Base-by-base conservation (phyloP, 2,888 invertebrate species). In the Frankliniella fusca region DNA sequence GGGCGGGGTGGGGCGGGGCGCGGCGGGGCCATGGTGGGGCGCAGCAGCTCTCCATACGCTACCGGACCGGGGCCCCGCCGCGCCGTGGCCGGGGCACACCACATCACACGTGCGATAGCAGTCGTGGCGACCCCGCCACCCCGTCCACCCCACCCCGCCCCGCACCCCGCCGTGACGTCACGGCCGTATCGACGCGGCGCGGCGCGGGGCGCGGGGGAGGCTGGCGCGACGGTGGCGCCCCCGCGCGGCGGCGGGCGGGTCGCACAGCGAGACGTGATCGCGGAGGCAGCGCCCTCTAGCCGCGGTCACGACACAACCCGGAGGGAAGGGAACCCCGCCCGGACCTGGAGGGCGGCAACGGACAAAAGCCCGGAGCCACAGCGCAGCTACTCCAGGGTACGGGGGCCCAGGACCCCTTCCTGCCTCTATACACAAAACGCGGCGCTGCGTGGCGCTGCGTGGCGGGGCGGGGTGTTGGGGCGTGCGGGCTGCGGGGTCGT, bases 301-400 rank as follows among this genome's bases (percentile, higher is more conserved):
- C 70, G 8, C 23, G 23, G 70, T 5, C 70, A 11, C 23, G 70
- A 70, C 8, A 23, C 11, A 11, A 27, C 70, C 27, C 23, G 23
- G 70, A n/a, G 70, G 23, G 23, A 70, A 70, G 23, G 70, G 70
- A 70, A n/a, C n/a, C n/a, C n/a, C n/a, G 70, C 15, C 54, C 54
- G 54, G 12, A 38, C 38, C 11, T 9, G 70, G 23, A 27, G 23
- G 23, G 70, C 70, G 70, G 27, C 70, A 76, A 76, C 23, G 70
- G 70, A 76, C 70, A 76, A 76, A 76, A 76, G 70, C 20, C 61
- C 61, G 61, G 18, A n/a, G n/a, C n/a, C n/a, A n/a, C n/a, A n/a
- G n/a, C 18, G 12, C n/a, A 18, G 7, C 20, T 7, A 61, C 61
- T 61, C 20, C 61, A 38, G 38, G 38, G 54, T 11, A 15, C 54